Evolutionary conservation across 2,113 vertebrate genomes (phyloP), one percentile per base, ranked within the genome.

Genomic region (Oplegnathus fasciatus): DNA sequence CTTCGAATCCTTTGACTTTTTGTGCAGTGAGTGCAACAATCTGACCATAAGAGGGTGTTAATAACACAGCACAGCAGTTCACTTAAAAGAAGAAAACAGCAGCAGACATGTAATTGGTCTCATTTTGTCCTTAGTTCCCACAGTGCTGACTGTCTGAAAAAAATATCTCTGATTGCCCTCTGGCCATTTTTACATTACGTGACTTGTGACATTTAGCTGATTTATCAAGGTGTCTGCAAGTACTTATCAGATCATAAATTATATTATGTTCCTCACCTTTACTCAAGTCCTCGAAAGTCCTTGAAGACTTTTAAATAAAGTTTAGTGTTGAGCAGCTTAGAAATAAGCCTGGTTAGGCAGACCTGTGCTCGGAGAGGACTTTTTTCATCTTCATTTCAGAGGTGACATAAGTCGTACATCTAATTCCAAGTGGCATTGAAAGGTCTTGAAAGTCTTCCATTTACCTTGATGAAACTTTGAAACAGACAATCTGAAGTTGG

Each of bases 351-450:
- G 22, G 61, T 48, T 48, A 20, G 66, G 40, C 34, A 62, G 61
- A 89, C 57, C 28, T 52, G 81, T 50, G 20, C 66, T 78, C 42
- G 50, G 32, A 61, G 26, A 61, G 28, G 58, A 72, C 22, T 42
- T 67, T 69, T 67, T 80, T 79, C 37, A 79, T 71, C 62, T 67
- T 74, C 67, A 68, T 78, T 73, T 70, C 42, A 30, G 58, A 75
- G 54, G 65, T 80, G 67, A 64, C 65, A 61, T 20, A 76, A 80
- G 54, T 82, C 72, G 0, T 57, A 57, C 4, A 44, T 83, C 24
- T 84, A 82, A 68, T 40, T 73, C 62, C 54, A 37, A 55, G 24
- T 61, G 44, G 69, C 46, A 76, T 58, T 85, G 67, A 88, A 84
- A 62, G 22, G 42, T 75, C 30, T 75, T 67, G 9, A 73, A 67